Conservation (phyloP, 2,797 vertebrate genomes). For the Paedocypris micromegethes region DNA sequence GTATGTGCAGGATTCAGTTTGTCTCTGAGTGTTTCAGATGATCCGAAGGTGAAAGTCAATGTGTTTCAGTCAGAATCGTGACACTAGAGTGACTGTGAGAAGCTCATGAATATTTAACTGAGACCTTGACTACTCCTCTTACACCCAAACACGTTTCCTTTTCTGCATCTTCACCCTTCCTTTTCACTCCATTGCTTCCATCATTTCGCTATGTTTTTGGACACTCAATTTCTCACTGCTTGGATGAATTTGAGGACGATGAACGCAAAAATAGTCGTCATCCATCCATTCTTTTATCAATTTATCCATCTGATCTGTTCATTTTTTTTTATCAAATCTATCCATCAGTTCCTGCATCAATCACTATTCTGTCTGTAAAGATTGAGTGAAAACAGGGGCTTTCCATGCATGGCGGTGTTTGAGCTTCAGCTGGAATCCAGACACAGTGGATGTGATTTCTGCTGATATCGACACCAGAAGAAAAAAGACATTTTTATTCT, state of each 20-base stretch:
- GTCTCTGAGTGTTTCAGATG: neutral
- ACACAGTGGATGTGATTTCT: too few species aligned
- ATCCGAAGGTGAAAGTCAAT: neutral
- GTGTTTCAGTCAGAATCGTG: neutral
- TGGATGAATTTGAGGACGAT: constrained; percentile 29
- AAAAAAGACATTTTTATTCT: too few species aligned
- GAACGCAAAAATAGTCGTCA: constrained; percentile 1
- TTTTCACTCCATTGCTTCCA: constrained; percentile 7
- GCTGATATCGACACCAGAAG: too few species aligned
- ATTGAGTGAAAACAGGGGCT: too few species aligned
- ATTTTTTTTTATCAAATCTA: too few species aligned
- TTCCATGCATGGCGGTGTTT: too few species aligned
- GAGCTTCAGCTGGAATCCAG: too few species aligned
- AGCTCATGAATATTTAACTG: too few species aligned
- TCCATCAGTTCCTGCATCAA: too few species aligned
- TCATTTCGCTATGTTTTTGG: neutral
- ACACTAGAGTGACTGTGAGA: neutral
- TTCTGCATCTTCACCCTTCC: constrained; percentile 1
- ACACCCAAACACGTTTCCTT: neutral
- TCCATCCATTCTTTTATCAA: constrained; percentile 1
- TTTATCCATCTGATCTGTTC: too few species aligned
- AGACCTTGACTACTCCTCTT: neutral
- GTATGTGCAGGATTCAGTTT: neutral
- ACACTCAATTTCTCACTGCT: constrained; percentile 13
- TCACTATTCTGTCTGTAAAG: too few species aligned